A percentile compares a stretch with the other conserved stretches of the same genome.
These are phyloP conservation scores for Taenaris catops DNA, from an alignment of 2,888 invertebrate genomes.

Conservation along the genomic window DNA sequence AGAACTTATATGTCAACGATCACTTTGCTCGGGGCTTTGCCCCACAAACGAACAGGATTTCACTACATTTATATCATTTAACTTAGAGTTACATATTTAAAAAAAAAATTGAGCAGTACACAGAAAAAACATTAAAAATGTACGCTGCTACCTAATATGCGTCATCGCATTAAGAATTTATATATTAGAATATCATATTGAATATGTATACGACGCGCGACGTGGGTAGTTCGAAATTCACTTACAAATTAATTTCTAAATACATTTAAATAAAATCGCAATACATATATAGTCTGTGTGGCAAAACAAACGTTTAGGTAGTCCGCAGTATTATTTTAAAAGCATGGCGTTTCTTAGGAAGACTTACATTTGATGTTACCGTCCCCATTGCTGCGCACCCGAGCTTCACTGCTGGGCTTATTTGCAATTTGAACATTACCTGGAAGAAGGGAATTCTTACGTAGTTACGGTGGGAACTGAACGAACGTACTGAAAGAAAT, in stretches of 20 bases:
- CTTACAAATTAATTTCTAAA: conserved; percentile 7
- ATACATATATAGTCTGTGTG: conserved; percentile 9
- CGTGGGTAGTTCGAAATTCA: conserved; percentile 13
- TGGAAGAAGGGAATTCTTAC: too few relatives aligned
- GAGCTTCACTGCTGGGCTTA: conserved; percentile 7
- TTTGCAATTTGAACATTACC: conserved; percentile 10
- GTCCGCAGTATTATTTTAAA: conserved; percentile 15
- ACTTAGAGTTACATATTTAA: conserved; percentile 24
- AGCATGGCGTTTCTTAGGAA: conserved; percentile 24
- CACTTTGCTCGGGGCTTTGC: conserved; percentile 25
- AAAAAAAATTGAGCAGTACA: conserved; percentile 28
- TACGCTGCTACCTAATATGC: conserved; percentile 11
- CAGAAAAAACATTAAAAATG: conserved; percentile 17
- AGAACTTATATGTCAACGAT: conserved; percentile 40
- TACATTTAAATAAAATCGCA: conserved; percentile 8
- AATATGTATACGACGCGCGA: too few relatives aligned
- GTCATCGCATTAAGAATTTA: conserved; percentile 6
- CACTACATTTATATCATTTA: conserved; percentile 24
- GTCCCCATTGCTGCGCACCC: conserved; percentile 13
- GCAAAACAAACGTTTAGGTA: conserved; percentile 16
- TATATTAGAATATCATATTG: too few relatives aligned
- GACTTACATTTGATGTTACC: conserved; percentile 25
- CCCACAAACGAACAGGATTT: conserved; percentile 18
- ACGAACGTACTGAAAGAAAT: too few relatives aligned
- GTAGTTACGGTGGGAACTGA: too few relatives aligned